These are phyloP conservation scores for Talpa occidentalis DNA, from an alignment of 2,113 vertebrate genomes.

Conservation along the genomic window DNA sequence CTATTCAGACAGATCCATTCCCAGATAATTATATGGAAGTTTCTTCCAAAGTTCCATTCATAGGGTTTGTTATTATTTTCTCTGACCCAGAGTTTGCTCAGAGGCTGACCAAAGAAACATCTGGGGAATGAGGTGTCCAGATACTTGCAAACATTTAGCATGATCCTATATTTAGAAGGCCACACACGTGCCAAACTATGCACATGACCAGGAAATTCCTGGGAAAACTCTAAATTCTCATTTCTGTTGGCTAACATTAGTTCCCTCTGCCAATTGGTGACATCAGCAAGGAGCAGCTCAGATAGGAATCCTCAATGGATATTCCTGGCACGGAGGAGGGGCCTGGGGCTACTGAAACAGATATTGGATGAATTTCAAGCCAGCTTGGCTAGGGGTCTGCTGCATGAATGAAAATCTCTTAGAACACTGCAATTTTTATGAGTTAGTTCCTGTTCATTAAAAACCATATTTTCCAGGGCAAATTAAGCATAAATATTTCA, in stretches of 20 bases:
- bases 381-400: not conserved
- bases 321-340: not conserved
- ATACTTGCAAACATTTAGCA: not conserved
- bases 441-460: slow-evolving; percentile 66
- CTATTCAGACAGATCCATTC: not conserved
- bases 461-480: slow-evolving; percentile 18
- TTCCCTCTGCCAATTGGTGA: slow-evolving; percentile 25
- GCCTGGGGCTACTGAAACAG: not conserved
- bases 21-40: not conserved
- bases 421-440: not conserved
- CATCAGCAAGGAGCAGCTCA: not conserved
- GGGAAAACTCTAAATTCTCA: not conserved
- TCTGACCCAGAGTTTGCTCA: not conserved
- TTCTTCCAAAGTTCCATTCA: not conserved
- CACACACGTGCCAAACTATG: not conserved
- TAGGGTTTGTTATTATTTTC: not conserved
- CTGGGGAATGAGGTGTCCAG: not conserved
- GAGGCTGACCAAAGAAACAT: not conserved
- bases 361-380: not conserved
- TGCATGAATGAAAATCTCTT: slow-evolving; percentile 29
- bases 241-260: not conserved
- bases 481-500: slow-evolving; percentile 66
- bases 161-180: not conserved
- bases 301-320: not conserved
- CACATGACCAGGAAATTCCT: not conserved